Conservation (phyloP, 2,797 vertebrate genomes). For the Cryptoblepharus egeriae region DNA sequence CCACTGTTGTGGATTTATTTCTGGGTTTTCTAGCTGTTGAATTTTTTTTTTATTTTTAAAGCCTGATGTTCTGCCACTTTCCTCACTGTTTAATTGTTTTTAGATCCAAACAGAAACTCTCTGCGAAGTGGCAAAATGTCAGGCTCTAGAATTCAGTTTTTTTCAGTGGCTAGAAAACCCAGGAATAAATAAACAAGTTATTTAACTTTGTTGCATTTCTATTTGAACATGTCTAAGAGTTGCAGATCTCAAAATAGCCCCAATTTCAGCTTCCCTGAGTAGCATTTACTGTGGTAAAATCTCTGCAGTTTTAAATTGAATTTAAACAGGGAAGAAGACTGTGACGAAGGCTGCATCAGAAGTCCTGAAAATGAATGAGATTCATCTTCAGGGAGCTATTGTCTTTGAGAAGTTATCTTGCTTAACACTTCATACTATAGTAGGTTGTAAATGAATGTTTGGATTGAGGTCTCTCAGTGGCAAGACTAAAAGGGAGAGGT, state of each 20-base stretch:
- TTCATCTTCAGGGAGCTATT: not conserved
- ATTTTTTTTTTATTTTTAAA: no score
- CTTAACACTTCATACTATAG: not conserved
- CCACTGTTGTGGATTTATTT: no score
- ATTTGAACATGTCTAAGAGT: not conserved
- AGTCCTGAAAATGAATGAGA: not conserved
- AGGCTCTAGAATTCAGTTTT: no score
- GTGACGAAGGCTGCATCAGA: not conserved
- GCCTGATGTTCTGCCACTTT: no score
- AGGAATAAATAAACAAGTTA: no score
- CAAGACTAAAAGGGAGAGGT: not conserved
- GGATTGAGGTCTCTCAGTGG: not conserved
- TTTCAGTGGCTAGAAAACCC: no score
- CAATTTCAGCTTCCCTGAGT: not conserved
- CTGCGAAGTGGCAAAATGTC: no score
- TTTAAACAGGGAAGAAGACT: not conserved
- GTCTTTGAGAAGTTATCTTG: not conserved
- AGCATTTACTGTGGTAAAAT: not conserved
- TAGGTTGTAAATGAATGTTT: not conserved
- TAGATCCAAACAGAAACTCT: no score
- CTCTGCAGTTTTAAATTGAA: not conserved
- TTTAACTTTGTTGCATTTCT: conserved; percentile 6
- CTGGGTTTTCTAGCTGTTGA: no score
- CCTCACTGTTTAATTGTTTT: no score
- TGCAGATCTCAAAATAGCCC: not conserved